Conservation (phyloP, 2,888 invertebrate genomes). For the Rapana venosa region DNA sequence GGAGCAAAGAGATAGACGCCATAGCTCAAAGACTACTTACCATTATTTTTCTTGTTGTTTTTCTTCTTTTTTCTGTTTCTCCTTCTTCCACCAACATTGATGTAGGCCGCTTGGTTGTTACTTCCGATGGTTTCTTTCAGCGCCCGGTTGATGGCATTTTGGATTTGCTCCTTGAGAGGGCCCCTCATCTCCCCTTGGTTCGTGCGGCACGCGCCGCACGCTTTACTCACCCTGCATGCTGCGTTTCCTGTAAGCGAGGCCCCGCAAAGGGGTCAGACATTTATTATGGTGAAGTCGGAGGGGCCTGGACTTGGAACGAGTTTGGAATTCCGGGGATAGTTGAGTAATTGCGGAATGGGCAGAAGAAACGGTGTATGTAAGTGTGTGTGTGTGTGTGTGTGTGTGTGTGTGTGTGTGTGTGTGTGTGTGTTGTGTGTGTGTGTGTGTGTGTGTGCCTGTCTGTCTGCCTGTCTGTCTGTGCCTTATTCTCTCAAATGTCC, state of each 20-base stretch:
- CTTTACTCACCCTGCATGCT: conserved; percentile 54
- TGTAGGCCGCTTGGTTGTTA: conserved; percentile 50
- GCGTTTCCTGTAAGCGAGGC: conserved; percentile 39
- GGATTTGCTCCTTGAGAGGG: conserved; percentile 55
- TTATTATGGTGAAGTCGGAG: neutral
- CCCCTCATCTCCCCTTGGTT: conserved; percentile 51
- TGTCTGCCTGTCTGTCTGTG: no score
- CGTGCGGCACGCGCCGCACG: conserved; percentile 45
- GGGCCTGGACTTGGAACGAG: neutral
- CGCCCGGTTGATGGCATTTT: conserved; percentile 57
- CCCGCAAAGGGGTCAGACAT: neutral
- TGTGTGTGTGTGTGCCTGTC: no score
- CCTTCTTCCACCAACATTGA: conserved; percentile 55
- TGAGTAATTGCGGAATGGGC: no score
- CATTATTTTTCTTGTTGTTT: conserved; percentile 51
- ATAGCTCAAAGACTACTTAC: neutral
- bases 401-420: no score
- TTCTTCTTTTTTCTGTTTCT: conserved; percentile 53
- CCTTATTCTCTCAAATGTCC: no score
- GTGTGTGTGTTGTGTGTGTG: no score
- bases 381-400: no score
- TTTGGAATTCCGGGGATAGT: neutral
- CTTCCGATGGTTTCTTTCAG: conserved; percentile 37
- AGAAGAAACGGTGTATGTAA: no score
- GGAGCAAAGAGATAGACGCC: no score